Conservation (phyloP, 1,140 invertebrate genomes). For the Pinna nobilis region DNA sequence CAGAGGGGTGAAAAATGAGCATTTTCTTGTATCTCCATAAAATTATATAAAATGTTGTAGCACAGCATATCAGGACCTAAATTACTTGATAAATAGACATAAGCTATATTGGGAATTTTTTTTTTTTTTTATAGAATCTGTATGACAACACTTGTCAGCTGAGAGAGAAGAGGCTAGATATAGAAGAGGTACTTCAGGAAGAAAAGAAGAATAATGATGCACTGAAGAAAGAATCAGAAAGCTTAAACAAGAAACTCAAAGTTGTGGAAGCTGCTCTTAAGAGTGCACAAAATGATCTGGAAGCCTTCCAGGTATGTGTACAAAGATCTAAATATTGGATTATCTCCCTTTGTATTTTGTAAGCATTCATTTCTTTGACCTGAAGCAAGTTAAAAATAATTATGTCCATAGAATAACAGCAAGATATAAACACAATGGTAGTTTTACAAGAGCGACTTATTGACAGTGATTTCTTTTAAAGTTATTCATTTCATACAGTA, state of each 20-base stretch:
- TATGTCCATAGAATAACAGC: too few relatives aligned
- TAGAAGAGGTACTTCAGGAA: constrained; percentile 69
- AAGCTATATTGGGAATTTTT: constrained; percentile 82
- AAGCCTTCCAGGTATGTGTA: constrained; percentile 72
- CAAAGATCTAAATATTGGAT: neutral
- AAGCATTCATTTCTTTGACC: too few relatives aligned
- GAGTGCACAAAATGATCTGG: constrained; percentile 72
- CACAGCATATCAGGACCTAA: too few relatives aligned
- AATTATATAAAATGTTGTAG: too few relatives aligned
- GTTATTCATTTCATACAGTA: too few relatives aligned
- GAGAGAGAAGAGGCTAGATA: constrained; percentile 71
- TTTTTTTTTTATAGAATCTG: constrained; percentile 78
- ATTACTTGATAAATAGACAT: too few relatives aligned
- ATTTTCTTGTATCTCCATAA: too few relatives aligned
- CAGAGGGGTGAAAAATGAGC: too few relatives aligned
- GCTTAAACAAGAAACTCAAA: constrained; percentile 71
- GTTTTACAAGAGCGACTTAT: too few relatives aligned
- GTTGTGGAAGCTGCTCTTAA: constrained; percentile 70
- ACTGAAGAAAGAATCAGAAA: constrained; percentile 72
- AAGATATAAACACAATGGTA: too few relatives aligned
- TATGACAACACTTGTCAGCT: constrained; percentile 72
- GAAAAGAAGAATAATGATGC: constrained; percentile 73
- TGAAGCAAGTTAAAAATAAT: too few relatives aligned
- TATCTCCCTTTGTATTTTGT: neutral
- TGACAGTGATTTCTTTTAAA: too few relatives aligned